These are phyloP conservation scores for Phyllotis vaccarum DNA, from an alignment of 2,797 vertebrate genomes.

Conservation along the genomic window DNA sequence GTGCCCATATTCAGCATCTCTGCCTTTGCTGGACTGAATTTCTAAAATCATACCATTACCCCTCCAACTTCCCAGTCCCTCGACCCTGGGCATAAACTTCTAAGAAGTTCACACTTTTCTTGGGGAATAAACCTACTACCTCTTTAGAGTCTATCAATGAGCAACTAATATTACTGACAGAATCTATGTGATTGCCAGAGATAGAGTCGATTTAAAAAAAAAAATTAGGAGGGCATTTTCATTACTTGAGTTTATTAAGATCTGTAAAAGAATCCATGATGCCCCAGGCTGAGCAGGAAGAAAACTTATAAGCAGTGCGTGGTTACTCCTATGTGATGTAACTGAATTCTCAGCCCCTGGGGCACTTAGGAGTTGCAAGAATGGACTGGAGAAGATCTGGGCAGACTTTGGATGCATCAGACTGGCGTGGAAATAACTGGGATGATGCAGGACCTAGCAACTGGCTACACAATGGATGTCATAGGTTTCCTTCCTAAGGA, in stretches of 20 bases:
- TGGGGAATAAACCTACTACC: background rate
- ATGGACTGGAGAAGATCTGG: background rate
- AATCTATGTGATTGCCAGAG: constrained; percentile 27
- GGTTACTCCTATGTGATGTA: background rate
- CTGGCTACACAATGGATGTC: background rate
- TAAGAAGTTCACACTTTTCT: constrained; percentile 5
- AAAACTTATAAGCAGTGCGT: background rate
- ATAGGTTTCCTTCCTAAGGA: background rate
- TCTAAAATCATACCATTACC: background rate
- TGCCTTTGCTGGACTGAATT: background rate
- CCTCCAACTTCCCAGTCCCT: background rate
- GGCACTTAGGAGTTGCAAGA: background rate
- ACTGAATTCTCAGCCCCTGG: background rate
- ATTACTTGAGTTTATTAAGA: constrained; percentile 64
- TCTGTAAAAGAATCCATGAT: constrained; percentile 36
- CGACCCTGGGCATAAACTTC: background rate
- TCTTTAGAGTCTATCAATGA: background rate
- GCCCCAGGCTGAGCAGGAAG: background rate
- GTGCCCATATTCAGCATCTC: background rate
- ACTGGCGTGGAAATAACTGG: background rate
- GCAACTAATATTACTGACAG: constrained; percentile 27
- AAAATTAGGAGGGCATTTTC: background rate
- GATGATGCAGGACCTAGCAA: background rate
- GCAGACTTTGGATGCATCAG: background rate
- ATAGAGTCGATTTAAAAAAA: constrained; percentile 8